phyloP scores from a whole-genome alignment of 2,797 vertebrate genomes.

The Cossypha caffra region DNA sequence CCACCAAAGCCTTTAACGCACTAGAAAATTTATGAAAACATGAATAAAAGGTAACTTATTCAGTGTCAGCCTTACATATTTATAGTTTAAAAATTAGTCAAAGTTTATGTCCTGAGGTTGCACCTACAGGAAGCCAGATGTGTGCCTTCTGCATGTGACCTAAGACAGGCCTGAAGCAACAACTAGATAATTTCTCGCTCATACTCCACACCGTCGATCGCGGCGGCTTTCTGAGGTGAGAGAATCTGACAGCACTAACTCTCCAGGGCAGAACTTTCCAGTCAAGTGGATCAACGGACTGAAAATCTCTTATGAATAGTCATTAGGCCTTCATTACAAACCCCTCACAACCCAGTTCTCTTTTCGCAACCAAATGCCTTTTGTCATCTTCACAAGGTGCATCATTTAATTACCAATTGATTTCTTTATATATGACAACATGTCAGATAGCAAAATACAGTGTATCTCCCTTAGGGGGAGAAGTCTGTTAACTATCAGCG shows the following conservation, averaged over 20 bases:
- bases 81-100: slow-evolving; percentile 88
- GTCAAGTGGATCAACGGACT: slow-evolving; percentile 97
- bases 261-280: slow-evolving; percentile 99
- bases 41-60: slow-evolving; percentile 85
- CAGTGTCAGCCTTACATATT: slow-evolving; percentile 80
- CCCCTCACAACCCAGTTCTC: slow-evolving; percentile 93
- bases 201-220: slow-evolving; percentile 90
- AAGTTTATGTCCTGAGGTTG: slow-evolving; percentile 88
- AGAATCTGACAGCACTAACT: slow-evolving; percentile 97
- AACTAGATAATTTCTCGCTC: slow-evolving; percentile 94
- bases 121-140: slow-evolving; percentile 97
- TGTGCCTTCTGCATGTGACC: slow-evolving; percentile 93
- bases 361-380: slow-evolving; percentile 94
- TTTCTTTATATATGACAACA: slow-evolving; percentile 98
- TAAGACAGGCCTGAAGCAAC: slow-evolving; percentile 88
- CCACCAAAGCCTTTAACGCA: background rate
- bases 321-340: slow-evolving; percentile 99
- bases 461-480: slow-evolving; percentile 85
- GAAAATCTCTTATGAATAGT: slow-evolving; percentile 99
- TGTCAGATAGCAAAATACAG: slow-evolving; percentile 96
- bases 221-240: slow-evolving; percentile 97
- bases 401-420: slow-evolving; percentile 99
- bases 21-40: slow-evolving; percentile 73
- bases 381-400: slow-evolving; percentile 99
- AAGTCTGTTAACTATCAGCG: slow-evolving; percentile 86